Percentiles rank a stretch among this genome's conserved stretches.
Conservation (phyloP, 2,888 invertebrate genomes). For the Leuctra nigra region DNA sequence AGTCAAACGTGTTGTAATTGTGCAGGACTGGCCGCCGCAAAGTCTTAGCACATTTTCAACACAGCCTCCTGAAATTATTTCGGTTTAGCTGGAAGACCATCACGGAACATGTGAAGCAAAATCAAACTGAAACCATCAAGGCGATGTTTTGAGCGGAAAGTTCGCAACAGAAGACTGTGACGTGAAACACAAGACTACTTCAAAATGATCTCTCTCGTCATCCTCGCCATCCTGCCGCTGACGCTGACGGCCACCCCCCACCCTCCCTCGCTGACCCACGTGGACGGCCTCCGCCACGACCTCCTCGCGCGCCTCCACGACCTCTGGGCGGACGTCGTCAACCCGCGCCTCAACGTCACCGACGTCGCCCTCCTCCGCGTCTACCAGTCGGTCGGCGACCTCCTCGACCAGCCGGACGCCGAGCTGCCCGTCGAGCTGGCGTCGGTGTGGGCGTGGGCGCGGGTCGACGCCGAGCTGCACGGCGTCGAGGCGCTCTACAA, state of each 20-base stretch:
- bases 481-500: constrained; percentile 60
- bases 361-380: constrained; percentile 52
- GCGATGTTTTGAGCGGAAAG: no score
- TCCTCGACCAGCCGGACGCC: constrained; percentile 38
- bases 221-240: no score
- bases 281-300: constrained; percentile 44
- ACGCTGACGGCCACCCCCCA: background rate
- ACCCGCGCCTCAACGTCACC: constrained; percentile 37
- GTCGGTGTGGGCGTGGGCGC: constrained; percentile 54
- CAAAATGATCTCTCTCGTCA: no score
- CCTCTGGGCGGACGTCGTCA: constrained; percentile 44
- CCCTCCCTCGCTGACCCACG: constrained; percentile 12
- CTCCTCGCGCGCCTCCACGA: constrained; percentile 52
- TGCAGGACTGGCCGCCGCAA: no score
- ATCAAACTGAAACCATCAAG: no score
- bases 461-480: constrained; percentile 52
- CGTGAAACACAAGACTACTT: no score
- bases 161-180: no score
- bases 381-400: constrained; percentile 50
- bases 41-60: no score
- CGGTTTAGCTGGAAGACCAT: no score
- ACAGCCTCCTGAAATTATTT: no score
- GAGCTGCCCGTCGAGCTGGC: constrained; percentile 22
- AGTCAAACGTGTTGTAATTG: no score
- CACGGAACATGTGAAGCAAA: no score